Conservation (phyloP, 2,888 invertebrate genomes). For the Clusia tigrina region DNA sequence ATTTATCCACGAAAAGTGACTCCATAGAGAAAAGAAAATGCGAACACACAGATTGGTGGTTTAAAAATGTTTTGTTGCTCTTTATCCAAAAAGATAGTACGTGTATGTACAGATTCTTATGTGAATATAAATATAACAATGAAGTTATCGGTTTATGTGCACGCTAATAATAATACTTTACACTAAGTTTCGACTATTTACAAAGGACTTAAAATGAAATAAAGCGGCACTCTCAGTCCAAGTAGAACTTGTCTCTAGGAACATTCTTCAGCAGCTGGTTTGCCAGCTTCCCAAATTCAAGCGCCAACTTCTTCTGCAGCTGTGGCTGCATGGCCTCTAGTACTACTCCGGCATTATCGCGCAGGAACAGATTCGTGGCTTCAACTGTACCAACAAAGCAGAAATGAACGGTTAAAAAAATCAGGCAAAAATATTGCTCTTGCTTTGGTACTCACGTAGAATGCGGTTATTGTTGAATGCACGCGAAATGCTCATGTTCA, state of each 20-base stretch:
- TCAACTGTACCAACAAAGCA: slow-evolving; percentile 68
- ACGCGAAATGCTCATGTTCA: slow-evolving; percentile 72
- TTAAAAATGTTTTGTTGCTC: not conserved
- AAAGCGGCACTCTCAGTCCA: not conserved
- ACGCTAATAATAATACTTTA: not conserved
- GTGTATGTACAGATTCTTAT: not conserved
- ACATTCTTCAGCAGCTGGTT: slow-evolving; percentile 73
- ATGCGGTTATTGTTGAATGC: slow-evolving; percentile 76
- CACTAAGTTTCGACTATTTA: slow-evolving; percentile 8
- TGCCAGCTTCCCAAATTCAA: slow-evolving; percentile 71
- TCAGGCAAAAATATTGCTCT: not conserved
- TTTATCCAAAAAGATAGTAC: not conserved
- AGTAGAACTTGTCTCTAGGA: slow-evolving; percentile 69
- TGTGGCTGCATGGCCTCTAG: slow-evolving; percentile 75
- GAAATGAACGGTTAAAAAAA: not conserved
- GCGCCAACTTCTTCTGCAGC: slow-evolving; percentile 71
- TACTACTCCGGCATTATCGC: slow-evolving; percentile 75
- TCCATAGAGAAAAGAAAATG: too few relatives aligned
- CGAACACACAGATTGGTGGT: too few relatives aligned
- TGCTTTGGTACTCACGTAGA: slow-evolving; percentile 68
- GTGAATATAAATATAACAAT: not conserved
- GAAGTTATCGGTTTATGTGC: not conserved
- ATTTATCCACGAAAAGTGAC: too few relatives aligned
- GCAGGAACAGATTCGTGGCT: slow-evolving; percentile 75
- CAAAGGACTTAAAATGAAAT: slow-evolving; percentile 10